These are phyloP conservation scores for Hippoglossus stenolepis DNA, from an alignment of 2,113 vertebrate genomes.

Conservation along the genomic window DNA sequence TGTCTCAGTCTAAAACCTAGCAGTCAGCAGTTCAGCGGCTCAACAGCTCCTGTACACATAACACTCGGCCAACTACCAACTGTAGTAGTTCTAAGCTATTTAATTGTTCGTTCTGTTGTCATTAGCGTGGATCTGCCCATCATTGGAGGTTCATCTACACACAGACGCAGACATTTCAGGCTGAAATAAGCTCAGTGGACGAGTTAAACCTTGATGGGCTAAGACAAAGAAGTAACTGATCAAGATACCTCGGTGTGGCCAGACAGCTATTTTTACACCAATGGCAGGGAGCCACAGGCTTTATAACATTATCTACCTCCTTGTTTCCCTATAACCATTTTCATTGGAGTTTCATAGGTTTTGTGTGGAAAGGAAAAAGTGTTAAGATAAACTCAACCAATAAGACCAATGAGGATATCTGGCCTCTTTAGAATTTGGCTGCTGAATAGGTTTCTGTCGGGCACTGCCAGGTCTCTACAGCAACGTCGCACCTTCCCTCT, in stretches of 20 bases:
- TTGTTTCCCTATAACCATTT: too few relatives aligned
- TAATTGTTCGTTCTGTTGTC: background rate
- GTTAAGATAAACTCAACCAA: background rate
- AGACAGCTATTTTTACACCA: background rate
- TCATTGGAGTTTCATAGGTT: background rate
- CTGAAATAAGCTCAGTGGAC: background rate
- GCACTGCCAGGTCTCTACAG: constrained; percentile 3
- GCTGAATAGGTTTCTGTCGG: background rate
- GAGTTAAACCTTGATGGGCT: background rate
- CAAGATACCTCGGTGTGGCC: background rate
- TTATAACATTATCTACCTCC: too few relatives aligned
- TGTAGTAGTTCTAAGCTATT: background rate
- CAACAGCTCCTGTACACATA: background rate
- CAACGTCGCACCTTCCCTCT: background rate
- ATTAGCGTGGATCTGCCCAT: too few relatives aligned
- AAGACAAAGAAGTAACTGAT: background rate
- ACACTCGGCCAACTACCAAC: background rate
- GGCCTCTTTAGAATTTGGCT: background rate
- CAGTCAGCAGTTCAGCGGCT: constrained; percentile 41
- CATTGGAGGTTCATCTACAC: background rate
- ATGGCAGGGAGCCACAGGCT: too few relatives aligned
- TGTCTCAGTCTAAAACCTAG: constrained; percentile 35
- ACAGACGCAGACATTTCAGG: background rate
- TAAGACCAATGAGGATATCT: background rate
- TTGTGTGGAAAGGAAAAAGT: background rate